These are phyloP conservation scores for Styela plicata DNA, from an alignment of 23 tunicate genomes.

Conservation along the genomic window DNA sequence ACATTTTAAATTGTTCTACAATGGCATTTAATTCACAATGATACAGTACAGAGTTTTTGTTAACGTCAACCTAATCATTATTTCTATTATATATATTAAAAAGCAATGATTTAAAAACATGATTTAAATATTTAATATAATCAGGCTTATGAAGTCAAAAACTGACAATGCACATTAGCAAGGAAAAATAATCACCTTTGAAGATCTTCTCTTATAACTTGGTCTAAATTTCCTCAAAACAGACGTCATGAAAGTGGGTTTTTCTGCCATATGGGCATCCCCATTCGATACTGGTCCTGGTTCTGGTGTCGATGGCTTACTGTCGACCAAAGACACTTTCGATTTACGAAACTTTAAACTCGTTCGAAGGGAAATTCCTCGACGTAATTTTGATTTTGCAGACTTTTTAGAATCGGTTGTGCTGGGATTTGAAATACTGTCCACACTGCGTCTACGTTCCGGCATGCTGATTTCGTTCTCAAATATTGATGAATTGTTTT, in stretches of 20 bases:
- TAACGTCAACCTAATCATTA: no score
- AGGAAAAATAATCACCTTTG: slow-evolving; percentile 18
- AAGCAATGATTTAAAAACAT: no score
- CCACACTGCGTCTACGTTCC: slow-evolving; percentile 26
- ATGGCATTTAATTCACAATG: no score
- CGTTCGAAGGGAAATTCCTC: slow-evolving; percentile 2
- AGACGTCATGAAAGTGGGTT: slow-evolving; percentile 6
- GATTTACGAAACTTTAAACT: slow-evolving; percentile 8
- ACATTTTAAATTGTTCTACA: no score
- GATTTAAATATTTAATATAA: no score
- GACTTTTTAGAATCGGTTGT: slow-evolving; percentile 12
- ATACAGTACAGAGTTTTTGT: no score
- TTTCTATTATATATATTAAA: no score
- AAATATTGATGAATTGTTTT: background rate
- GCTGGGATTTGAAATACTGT: slow-evolving; percentile 9
- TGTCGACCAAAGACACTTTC: background rate
- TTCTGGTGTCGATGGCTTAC: background rate
- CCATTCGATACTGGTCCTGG: background rate
- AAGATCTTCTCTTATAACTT: background rate
- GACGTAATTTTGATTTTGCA: slow-evolving; percentile 2
- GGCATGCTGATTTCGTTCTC: background rate
- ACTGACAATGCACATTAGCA: no score
- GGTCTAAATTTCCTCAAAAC: slow-evolving; percentile 23
- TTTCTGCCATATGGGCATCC: background rate
- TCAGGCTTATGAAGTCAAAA: no score